Conservation (phyloP, 2,113 vertebrate genomes). For the Gallinago media region DNA sequence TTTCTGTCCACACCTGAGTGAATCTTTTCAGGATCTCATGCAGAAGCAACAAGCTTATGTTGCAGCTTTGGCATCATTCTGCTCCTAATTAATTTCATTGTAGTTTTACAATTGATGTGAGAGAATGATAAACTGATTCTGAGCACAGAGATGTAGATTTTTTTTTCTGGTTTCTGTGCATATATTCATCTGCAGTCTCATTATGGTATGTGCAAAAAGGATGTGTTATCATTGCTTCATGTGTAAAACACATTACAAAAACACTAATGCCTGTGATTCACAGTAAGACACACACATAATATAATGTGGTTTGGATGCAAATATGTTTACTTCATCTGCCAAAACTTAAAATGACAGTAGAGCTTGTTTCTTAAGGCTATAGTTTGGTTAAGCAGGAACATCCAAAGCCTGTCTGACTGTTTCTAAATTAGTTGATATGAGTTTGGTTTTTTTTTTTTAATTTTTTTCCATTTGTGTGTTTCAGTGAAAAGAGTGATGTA, state of each 20-base stretch:
- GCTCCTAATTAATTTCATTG: neutral
- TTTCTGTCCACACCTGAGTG: neutral
- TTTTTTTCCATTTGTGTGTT: neutral
- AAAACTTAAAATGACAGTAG: constrained; percentile 10
- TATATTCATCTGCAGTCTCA: neutral
- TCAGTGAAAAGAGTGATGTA: neutral
- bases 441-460: neutral
- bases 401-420: neutral
- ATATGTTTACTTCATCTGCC: neutral
- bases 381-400: neutral
- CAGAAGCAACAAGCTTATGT: neutral
- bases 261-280: neutral
- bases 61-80: neutral
- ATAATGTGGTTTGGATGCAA: constrained; percentile 7
- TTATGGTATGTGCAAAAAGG: neutral
- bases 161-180: neutral
- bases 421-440: neutral
- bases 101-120: neutral
- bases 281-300: neutral
- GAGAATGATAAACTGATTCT: neutral
- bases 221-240: neutral
- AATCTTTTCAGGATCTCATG: neutral
- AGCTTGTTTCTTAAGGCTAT: neutral
- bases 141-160: neutral
- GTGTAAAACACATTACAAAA: constrained; percentile 14